Percentiles rank a stretch among this genome's conserved stretches.
Conservation (phyloP, 1,140 invertebrate species). For the Euglossa dilemma region DNA sequence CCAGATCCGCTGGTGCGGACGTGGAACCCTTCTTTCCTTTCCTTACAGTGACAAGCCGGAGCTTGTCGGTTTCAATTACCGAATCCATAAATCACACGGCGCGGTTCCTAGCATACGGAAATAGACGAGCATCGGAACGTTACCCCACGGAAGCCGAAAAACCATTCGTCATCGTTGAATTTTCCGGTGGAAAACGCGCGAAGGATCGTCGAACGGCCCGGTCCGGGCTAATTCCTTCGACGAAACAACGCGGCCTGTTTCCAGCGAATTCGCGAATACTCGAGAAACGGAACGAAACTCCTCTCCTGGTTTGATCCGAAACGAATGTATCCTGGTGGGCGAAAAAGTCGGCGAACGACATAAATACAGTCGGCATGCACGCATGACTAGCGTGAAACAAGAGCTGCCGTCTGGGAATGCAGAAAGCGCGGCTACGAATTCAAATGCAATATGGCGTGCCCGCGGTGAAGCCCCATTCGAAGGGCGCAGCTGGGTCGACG, state of each 20-base stretch:
- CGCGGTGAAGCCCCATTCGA: constrained; percentile 13
- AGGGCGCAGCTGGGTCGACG: constrained; percentile 26
- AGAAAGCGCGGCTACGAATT: constrained; percentile 73
- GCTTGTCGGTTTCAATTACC: constrained; percentile 70
- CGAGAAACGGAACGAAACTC: too few species aligned
- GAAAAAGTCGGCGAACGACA: constrained; percentile 51
- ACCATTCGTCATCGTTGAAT: background rate
- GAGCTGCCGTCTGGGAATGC: constrained; percentile 75
- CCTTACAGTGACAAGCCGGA: constrained; percentile 30
- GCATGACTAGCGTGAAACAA: constrained; percentile 70
- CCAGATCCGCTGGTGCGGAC: constrained; percentile 49
- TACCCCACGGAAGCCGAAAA: background rate
- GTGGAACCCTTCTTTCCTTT: constrained; percentile 50
- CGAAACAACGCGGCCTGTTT: background rate
- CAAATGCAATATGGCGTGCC: constrained; percentile 68
- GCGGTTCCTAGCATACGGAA: constrained; percentile 33
- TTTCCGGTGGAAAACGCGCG: background rate
- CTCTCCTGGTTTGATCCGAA: constrained; percentile 21
- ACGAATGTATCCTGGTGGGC: constrained; percentile 27
- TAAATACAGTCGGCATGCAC: constrained; percentile 59
- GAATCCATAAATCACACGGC: constrained; percentile 46
- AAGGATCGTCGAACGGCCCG: background rate
- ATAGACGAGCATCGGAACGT: constrained; percentile 50
- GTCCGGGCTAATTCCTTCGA: background rate
- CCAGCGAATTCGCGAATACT: constrained; percentile 6